Evolutionary conservation across 2,888 invertebrate genomes (phyloP), one percentile per base, ranked within the genome.

Genomic region (Oscheius myriophilus): DNA sequence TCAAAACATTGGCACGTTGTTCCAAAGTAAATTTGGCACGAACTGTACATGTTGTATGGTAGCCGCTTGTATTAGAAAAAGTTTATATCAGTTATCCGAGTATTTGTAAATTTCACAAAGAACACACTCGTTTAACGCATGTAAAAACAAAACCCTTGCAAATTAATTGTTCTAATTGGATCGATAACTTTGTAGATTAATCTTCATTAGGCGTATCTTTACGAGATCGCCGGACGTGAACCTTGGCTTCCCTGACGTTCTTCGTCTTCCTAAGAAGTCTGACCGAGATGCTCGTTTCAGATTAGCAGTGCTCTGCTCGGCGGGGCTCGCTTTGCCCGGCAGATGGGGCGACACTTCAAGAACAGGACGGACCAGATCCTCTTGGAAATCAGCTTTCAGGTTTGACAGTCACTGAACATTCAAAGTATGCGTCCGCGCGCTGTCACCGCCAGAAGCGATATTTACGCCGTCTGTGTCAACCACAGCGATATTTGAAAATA

Each of bases 331-430:
- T 75, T 85, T 43, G 83, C 83, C 23, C 68, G 79, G 7, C 82
- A 84, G 61, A 79, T 84, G 80, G 84, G 84, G 9, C 78, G 75
- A 63, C 81, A 82, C 64, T 82, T 82, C 72, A 84, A 84, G 72
- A 76, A 80, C 46, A 68, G 76, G 61, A 76, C 82, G 7, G 85
- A 85, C 64, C 85, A 85, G 61, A 80, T 84, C 43, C 69, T 85
- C 54, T 71, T 83, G 18, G 85, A 86, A 58, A 81, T 83, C 61
- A 81, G 82, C 67, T 81, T 82, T 70, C 84, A 83, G 78, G 84
- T 83, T 57, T 51, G 69, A 26, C 46, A 26, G 43, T 26, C 49
- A 12, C 57, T 57, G 18, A 41, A 18, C 41, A 52, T 12, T 21
- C 53, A 21, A 16, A 16, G 49, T 26, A 61, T 26, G 61, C 61